Conservation (phyloP, 2,888 invertebrate genomes). For the Ariolimax columbianus region DNA sequence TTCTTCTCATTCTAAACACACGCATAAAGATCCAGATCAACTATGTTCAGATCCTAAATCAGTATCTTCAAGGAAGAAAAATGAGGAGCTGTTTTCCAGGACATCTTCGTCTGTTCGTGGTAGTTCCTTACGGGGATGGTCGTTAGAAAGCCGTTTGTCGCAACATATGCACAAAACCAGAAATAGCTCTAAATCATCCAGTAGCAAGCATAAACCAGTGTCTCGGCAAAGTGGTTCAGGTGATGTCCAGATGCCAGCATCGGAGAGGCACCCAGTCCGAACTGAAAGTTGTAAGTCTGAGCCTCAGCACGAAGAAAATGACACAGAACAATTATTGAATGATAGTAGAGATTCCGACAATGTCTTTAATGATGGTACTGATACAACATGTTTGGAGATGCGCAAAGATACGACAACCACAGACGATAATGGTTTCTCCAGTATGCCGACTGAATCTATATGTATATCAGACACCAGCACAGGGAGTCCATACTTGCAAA, state of each 20-base stretch:
- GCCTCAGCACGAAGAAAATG: not conserved
- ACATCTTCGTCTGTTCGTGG: not conserved
- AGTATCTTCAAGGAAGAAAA: not conserved
- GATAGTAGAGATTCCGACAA: conserved; percentile 39
- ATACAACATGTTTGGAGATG: conserved; percentile 11
- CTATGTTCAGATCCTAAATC: not conserved
- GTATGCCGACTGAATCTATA: conserved; percentile 36
- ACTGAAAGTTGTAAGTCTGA: not conserved
- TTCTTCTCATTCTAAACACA: not conserved
- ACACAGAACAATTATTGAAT: not conserved
- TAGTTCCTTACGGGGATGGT: conserved; percentile 4
- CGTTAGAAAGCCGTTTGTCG: conserved; percentile 3
- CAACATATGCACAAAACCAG: conserved; percentile 36
- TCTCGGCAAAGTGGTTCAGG: not conserved
- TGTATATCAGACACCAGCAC: conserved; percentile 10
- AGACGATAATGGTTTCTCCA: conserved; percentile 39
- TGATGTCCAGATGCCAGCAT: not conserved
- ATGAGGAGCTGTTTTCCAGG: not conserved
- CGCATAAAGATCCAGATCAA: not conserved
- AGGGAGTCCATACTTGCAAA: not conserved
- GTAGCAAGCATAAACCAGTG: conserved; percentile 9
- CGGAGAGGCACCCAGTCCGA: not conserved
- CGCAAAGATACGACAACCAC: conserved; percentile 37
- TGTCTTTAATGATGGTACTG: conserved; percentile 14
- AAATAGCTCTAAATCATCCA: conserved; percentile 12